These are phyloP conservation scores for Hemithea aestivaria DNA, from an alignment of 2,888 invertebrate genomes.

Conservation along the genomic window DNA sequence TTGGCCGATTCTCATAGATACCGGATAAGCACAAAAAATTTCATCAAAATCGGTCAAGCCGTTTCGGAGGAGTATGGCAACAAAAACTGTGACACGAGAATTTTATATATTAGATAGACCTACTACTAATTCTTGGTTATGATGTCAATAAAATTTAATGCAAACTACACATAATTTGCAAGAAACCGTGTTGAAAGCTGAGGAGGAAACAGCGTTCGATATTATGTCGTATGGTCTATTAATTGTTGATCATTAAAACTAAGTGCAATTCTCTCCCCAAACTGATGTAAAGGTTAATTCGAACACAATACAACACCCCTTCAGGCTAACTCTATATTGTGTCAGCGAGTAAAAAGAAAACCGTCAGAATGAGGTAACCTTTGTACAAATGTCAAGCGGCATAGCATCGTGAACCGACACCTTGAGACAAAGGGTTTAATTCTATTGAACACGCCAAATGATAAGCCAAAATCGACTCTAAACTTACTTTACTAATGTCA, in stretches of 20 bases:
- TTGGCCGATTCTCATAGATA: too few relatives aligned
- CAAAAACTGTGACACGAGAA: too few relatives aligned
- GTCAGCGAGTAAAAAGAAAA: conserved; percentile 69
- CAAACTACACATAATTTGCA: conserved; percentile 12
- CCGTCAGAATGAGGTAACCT: conserved; percentile 67
- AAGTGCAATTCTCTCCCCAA: conserved; percentile 18
- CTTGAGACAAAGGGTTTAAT: conserved; percentile 76
- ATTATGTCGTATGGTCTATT: conserved; percentile 6
- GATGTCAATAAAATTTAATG: conserved; percentile 13
- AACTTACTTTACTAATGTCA: conserved; percentile 36
- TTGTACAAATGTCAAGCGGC: conserved; percentile 73
- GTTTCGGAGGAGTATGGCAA: too few relatives aligned
- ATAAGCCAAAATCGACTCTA: conserved; percentile 53
- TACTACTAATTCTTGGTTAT: conserved; percentile 17
- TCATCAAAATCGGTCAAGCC: too few relatives aligned
- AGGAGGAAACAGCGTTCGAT: conserved; percentile 7
- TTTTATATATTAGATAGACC: conserved; percentile 7
- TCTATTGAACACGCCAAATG: conserved; percentile 44
- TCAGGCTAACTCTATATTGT: conserved; percentile 59
- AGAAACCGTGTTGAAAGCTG: too few relatives aligned
- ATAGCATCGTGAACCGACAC: conserved; percentile 54
- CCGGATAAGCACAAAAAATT: too few relatives aligned
- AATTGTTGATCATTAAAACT: conserved; percentile 11
- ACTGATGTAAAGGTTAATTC: conserved; percentile 30
- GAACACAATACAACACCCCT: conserved; percentile 66